phyloP scores from a whole-genome alignment of 2,888 invertebrate genomes.

The Agrenia bidenticulata region DNA sequence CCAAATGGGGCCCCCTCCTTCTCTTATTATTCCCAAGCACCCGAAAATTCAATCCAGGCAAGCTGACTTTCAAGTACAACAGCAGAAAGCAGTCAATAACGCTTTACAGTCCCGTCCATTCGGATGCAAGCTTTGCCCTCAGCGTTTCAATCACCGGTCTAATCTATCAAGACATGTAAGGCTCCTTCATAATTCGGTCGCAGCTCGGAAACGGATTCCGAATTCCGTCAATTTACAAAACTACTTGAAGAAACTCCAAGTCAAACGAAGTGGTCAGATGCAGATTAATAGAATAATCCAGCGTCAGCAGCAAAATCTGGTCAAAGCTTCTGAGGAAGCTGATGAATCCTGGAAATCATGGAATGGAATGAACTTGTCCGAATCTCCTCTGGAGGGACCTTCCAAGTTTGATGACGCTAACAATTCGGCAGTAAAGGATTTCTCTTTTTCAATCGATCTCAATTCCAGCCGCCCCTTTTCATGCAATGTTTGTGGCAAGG shows the following conservation, averaged over 20 bases:
- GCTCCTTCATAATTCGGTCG: conserved; percentile 23
- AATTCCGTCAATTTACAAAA: background rate
- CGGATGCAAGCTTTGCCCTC: conserved; percentile 10
- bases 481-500: conserved; percentile 27
- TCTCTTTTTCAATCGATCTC: background rate
- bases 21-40: background rate
- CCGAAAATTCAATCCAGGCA: background rate
- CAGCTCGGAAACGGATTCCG: background rate
- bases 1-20: background rate
- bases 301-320: background rate
- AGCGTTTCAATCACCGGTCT: conserved; percentile 36
- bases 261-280: too few species aligned
- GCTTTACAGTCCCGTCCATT: conserved; percentile 5
- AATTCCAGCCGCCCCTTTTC: background rate
- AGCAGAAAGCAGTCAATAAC: background rate
- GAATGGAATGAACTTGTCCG: background rate
- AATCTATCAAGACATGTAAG: conserved; percentile 36
- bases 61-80: background rate
- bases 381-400: too few species aligned
- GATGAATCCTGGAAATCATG: background rate
- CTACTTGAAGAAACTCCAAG: background rate
- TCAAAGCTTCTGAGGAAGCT: too few species aligned
- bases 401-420: too few species aligned
- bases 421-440: background rate
- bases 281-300: background rate